Evolutionary conservation across 2,888 invertebrate species (phyloP).

Genomic region (Candidula unifasciata): DNA sequence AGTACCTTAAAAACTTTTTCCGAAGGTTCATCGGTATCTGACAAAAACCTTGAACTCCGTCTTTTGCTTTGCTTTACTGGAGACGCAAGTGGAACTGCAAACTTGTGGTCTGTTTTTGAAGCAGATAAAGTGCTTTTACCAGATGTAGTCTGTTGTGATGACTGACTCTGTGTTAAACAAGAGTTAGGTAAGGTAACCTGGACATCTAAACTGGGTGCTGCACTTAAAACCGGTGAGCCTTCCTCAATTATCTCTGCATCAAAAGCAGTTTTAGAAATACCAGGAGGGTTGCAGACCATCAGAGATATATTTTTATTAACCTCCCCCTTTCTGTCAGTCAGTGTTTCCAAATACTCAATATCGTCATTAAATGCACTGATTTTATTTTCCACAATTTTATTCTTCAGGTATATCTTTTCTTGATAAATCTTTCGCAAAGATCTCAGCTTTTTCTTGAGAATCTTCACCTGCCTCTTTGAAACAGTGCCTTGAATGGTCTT

Average conservation of each 20-base stretch:
- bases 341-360: background rate
- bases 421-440: slow-evolving; percentile 13
- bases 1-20: slow-evolving; percentile 7
- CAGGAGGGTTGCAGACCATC: slow-evolving; percentile 12
- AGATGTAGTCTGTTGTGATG: background rate
- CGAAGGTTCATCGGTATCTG: background rate
- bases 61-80: slow-evolving; percentile 9
- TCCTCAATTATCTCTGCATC: background rate
- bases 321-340: background rate
- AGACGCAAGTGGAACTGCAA: slow-evolving; percentile 5
- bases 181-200: background rate
- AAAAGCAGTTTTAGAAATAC: slow-evolving; percentile 10
- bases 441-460: slow-evolving; percentile 10
- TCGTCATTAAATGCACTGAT: slow-evolving; percentile 13
- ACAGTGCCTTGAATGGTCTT: background rate
- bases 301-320: slow-evolving; percentile 4
- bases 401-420: background rate
- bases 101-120: background rate
- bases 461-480: background rate
- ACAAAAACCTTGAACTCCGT: background rate
- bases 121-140: background rate
- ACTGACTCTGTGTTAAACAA: background rate
- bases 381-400: slow-evolving; percentile 25
- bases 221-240: background rate
- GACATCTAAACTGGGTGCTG: background rate